Conservation (phyloP, 2,113 vertebrate genomes). For the Ochotona curzoniae region DNA sequence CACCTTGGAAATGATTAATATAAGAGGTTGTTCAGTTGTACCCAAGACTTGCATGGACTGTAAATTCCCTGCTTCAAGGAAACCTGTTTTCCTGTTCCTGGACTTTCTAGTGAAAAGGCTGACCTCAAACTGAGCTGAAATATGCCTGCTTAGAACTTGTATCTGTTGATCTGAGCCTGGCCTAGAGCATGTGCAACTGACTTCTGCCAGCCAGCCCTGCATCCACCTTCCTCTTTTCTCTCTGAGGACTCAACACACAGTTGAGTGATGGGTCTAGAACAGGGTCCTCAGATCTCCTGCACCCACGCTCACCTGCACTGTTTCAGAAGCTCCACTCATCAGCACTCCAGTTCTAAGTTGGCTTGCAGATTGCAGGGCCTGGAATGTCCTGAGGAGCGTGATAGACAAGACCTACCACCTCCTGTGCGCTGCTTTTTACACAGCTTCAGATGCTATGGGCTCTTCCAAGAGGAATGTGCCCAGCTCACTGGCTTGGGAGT, state of each 20-base stretch:
- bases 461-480: not conserved
- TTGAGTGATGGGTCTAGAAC: not conserved
- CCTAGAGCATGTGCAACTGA: not conserved
- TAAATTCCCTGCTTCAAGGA: constrained; percentile 58
- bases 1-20: not conserved
- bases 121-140: not conserved
- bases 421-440: not conserved
- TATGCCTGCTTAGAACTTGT: not conserved
- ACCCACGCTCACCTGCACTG: not conserved
- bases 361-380: not conserved
- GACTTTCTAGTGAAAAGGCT: constrained; percentile 24
- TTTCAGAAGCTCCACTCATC: not conserved
- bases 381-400: no score
- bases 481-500: not conserved
- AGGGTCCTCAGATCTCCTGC: not conserved
- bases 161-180: not conserved
- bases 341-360: not conserved
- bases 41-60: not conserved
- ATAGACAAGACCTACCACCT: not conserved
- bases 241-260: not conserved
- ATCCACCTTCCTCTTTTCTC: not conserved
- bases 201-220: not conserved
- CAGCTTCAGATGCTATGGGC: not conserved
- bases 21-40: not conserved
- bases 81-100: not conserved